These are phyloP conservation scores for Cinclus cinclus DNA, from an alignment of 2,113 vertebrate species.

Conservation along the genomic window DNA sequence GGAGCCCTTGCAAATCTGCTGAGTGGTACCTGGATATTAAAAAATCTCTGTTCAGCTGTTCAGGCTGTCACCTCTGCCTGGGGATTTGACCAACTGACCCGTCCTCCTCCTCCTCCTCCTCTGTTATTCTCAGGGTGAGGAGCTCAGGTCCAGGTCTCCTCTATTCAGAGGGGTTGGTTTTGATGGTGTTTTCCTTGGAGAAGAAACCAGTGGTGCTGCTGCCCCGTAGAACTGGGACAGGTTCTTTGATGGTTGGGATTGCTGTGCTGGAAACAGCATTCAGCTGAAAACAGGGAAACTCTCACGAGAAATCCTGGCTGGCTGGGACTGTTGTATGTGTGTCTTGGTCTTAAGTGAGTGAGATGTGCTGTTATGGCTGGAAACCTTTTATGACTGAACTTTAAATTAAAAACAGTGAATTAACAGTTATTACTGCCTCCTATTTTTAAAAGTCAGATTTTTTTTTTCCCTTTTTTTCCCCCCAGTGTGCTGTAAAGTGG, in stretches of 20 bases:
- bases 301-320: not conserved
- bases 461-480: not conserved
- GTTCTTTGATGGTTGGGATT: not conserved
- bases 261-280: rapidly evolving
- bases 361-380: not conserved
- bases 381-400: not conserved
- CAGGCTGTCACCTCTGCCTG: not conserved
- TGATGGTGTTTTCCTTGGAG: not conserved
- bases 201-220: not conserved
- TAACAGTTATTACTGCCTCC: not conserved
- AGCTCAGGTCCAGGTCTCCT: not conserved
- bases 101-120: not conserved
- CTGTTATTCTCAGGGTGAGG: not conserved
- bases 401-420: not conserved
- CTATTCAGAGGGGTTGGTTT: not conserved
- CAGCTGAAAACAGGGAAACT: not conserved
- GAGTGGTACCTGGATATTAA: not conserved
- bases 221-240: not conserved
- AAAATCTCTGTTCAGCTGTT: not conserved
- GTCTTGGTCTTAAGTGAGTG: not conserved
- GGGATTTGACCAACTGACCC: not conserved
- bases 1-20: not conserved
- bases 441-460: not conserved
- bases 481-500: rapidly evolving
- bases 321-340: rapidly evolving